Conservation (phyloP, 2,113 vertebrate species). For the Antechinus flavipes region DNA sequence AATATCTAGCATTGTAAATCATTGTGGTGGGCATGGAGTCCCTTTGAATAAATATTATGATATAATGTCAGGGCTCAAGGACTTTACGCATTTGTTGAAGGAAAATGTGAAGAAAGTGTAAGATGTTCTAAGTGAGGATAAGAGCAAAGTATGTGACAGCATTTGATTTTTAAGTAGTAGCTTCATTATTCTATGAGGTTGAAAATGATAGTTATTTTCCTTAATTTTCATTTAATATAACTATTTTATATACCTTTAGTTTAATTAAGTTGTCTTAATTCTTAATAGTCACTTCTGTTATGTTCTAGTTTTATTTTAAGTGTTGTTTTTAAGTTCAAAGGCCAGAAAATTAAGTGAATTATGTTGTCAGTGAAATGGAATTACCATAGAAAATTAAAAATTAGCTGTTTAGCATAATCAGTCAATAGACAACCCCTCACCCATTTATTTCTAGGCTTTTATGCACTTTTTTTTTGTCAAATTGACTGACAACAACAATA, state of each 20-base stretch:
- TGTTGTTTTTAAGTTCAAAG: conserved; percentile 35
- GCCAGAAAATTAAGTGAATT: conserved; percentile 20
- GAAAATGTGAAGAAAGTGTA: background rate
- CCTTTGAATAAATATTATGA: background rate
- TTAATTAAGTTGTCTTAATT: background rate
- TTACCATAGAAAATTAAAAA: conserved; percentile 64
- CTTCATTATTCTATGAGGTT: background rate
- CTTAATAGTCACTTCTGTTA: background rate
- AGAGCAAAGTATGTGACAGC: background rate
- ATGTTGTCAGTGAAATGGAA: conserved; percentile 67
- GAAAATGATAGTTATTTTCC: background rate
- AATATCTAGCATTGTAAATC: background rate
- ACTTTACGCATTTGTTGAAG: background rate
- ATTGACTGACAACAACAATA: conserved; percentile 76
- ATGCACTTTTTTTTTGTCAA: conserved; percentile 71
- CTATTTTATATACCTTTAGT: background rate
- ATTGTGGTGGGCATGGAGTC: background rate
- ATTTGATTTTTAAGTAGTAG: background rate
- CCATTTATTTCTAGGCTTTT: conserved; percentile 72
- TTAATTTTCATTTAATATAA: conserved; percentile 1
- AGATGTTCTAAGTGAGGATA: background rate
- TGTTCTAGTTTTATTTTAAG: background rate
- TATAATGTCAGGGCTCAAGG: background rate
- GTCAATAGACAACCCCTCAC: conserved; percentile 65
- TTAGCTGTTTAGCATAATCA: conserved; percentile 68